Evolutionary conservation across 2,113 vertebrate genomes (phyloP).

Genomic region (Anarrhichthys ocellatus): DNA sequence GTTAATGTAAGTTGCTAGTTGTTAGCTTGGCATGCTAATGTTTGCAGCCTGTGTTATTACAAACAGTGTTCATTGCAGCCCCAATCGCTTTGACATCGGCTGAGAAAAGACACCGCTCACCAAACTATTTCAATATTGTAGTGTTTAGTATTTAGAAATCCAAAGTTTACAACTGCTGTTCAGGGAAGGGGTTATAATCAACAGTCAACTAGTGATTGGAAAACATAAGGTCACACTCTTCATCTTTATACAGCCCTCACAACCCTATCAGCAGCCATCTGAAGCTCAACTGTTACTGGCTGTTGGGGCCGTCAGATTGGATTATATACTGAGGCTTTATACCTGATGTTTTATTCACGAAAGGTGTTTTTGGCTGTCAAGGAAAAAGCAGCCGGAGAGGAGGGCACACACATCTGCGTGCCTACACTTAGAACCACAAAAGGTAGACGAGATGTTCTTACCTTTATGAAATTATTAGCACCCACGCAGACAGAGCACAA

Average conservation of each 20-base stretch:
- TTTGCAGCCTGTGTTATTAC: not conserved
- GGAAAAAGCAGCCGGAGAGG: slow-evolving; percentile 38
- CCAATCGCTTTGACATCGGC: not conserved
- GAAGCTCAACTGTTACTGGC: slow-evolving; percentile 23
- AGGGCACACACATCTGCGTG: slow-evolving; percentile 34
- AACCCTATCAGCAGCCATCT: slow-evolving; percentile 13
- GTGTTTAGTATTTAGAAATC: not conserved
- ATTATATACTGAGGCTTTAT: slow-evolving; percentile 56
- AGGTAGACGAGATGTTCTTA: slow-evolving; percentile 59
- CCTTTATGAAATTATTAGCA: slow-evolving; percentile 65
- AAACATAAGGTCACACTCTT: not conserved
- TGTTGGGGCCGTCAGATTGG: slow-evolving; percentile 54
- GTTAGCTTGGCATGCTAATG: not conserved
- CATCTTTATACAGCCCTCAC: not conserved
- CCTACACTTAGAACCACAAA: slow-evolving; percentile 55
- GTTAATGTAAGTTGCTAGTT: not conserved
- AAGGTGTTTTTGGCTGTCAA: slow-evolving; percentile 74
- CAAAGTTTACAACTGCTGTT: not conserved
- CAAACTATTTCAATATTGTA: not conserved
- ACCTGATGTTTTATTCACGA: slow-evolving; percentile 76
- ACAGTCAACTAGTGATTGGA: not conserved
- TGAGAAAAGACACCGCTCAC: not conserved
- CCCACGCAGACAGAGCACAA: slow-evolving; percentile 37
- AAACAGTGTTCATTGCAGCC: not conserved
- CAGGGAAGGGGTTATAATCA: not conserved